Conservation (phyloP, 2,797 vertebrate genomes). For the Sebastes vulpes region DNA sequence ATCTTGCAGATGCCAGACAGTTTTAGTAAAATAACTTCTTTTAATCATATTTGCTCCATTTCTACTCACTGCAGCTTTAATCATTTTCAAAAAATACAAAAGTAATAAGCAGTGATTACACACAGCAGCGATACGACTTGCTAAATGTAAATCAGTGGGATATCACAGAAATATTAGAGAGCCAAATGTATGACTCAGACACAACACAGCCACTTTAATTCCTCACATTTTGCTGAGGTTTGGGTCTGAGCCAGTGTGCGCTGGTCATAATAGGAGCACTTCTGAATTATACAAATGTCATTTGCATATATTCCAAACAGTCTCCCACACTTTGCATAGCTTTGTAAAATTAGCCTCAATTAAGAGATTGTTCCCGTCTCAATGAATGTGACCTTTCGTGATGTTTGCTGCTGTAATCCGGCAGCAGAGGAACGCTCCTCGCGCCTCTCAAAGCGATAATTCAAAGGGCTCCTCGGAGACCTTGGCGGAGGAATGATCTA, state of each 20-base stretch:
- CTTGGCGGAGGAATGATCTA: constrained; percentile 61
- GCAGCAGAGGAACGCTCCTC: not conserved
- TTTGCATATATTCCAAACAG: constrained; percentile 23
- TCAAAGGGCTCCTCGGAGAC: constrained; percentile 59
- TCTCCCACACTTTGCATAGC: constrained; percentile 21
- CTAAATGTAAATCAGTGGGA: not conserved
- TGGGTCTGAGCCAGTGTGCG: constrained; percentile 6
- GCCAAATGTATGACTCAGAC: constrained; percentile 20
- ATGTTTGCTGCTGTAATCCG: constrained; percentile 22
- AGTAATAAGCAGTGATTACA: not conserved
- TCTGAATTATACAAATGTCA: constrained; percentile 37
- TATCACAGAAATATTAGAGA: constrained; percentile 11
- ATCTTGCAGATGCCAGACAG: not conserved
- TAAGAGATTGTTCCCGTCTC: constrained; percentile 18
- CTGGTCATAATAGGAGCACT: constrained; percentile 8
- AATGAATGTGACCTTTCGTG: constrained; percentile 33
- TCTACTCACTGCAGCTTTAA: not conserved
- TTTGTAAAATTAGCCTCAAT: constrained; percentile 24
- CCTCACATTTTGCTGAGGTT: constrained; percentile 7
- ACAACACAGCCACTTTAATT: not conserved
- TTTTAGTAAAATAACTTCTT: not conserved
- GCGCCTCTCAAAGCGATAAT: constrained; percentile 46
- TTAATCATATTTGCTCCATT: not conserved
- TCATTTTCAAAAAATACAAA: not conserved
- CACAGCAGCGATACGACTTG: not conserved